phyloP scores from a whole-genome alignment of 2,113 vertebrate genomes.

The Poecilia latipinna region DNA sequence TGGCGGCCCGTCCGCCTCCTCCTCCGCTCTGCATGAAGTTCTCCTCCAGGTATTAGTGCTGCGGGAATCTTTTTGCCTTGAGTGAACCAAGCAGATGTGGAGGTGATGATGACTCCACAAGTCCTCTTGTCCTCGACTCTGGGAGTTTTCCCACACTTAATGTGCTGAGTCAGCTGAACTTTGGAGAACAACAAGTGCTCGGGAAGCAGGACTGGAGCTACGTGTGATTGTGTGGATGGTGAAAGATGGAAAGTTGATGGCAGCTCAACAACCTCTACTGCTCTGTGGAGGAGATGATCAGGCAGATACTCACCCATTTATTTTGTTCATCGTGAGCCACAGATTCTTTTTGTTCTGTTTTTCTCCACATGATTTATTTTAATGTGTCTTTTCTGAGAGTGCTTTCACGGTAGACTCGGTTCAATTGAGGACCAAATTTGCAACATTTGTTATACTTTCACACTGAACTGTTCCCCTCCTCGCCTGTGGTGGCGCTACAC shows the following conservation, averaged over 20 bases:
- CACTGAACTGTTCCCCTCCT: no score
- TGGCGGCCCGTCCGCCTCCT: slow-evolving; percentile 14
- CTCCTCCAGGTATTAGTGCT: slow-evolving; percentile 48
- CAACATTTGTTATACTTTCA: no score
- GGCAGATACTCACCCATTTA: slow-evolving; percentile 1
- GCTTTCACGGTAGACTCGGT: no score
- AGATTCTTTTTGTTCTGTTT: slow-evolving; percentile 15
- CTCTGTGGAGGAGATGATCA: slow-evolving; percentile 11
- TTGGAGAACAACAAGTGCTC: slow-evolving; percentile 55
- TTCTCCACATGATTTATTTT: slow-evolving; percentile 14
- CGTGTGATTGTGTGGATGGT: slow-evolving; percentile 39
- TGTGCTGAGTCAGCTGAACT: slow-evolving; percentile 61
- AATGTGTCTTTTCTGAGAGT: no score
- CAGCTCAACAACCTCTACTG: slow-evolving; percentile 27
- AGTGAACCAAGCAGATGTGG: slow-evolving; percentile 72
- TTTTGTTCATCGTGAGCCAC: not conserved
- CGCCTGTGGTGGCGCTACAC: no score
- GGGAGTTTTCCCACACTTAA: slow-evolving; percentile 65
- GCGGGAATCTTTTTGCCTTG: slow-evolving; percentile 45
- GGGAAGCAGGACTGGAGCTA: slow-evolving; percentile 21
- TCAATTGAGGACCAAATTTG: no score
- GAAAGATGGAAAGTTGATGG: slow-evolving; percentile 54
- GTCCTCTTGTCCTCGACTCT: slow-evolving; percentile 58
- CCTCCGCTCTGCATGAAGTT: slow-evolving; percentile 22
- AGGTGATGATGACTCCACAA: slow-evolving; percentile 66